Base-by-base conservation (phyloP, 2,888 invertebrate species). In the Euzophera pinguis region DNA sequence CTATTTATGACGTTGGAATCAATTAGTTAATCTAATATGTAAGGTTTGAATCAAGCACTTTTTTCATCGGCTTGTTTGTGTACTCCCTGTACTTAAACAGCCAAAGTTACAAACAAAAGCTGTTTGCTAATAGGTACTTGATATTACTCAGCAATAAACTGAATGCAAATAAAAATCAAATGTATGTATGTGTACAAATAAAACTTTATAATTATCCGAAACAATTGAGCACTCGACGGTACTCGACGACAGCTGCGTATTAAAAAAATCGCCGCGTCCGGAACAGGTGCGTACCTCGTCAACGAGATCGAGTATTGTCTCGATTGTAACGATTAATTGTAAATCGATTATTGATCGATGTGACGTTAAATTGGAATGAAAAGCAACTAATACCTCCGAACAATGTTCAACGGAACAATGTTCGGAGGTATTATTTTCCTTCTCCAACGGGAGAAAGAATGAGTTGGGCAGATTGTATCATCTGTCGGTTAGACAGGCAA, bases 201-300 rank as follows among this genome's bases (percentile, higher is more conserved):
- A 13, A 22, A 29, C 10, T 12, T 10, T n/a, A 32, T 14, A 45
- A 32, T 49, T 38, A 39, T 12, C 10, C 14, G 5, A 38, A 50
- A 50, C 49, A 50, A 50, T 50, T n/a, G 29, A 14, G 14, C 29
- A 39, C 49, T 50, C 32, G 38, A 48, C 13, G 7, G n/a, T 45
- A 29, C 29, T 27, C 47, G 14, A 4, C 41, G 32, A 16, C 49
- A 50, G 49, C 49, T 50, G 49, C 27, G 39, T 39, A 50, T 41
- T 50, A 41, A 50, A 49, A 50, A 50, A 38, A 38, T 38, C 10
- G 27, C 14, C 49, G 32, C 49, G 49, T 50, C 49, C 49, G 49
- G 49, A 13, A 39, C 49, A 50, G 48, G 38, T 49, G 49, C 22
- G 12, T 12, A 22, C 32, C 14, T 22, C 47, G 47, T 32, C 45